Evolutionary conservation across 2,113 vertebrate species (phyloP).

Genomic region (Harpagus bidentatus): DNA sequence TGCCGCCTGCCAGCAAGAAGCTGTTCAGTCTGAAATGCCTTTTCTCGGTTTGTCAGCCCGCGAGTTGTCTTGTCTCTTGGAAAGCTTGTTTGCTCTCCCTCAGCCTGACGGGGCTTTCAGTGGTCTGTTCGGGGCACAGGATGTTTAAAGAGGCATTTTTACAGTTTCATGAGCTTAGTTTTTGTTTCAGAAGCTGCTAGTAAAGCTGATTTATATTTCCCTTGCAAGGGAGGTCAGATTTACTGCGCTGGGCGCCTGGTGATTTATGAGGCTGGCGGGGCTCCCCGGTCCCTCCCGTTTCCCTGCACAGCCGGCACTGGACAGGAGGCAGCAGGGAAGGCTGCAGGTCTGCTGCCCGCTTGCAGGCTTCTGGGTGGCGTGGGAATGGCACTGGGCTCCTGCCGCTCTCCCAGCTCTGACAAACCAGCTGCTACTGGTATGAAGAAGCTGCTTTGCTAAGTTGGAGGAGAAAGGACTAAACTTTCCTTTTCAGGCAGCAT

Average conservation of each 20-base stretch:
- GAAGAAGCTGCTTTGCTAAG: neutral
- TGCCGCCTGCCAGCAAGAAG: neutral
- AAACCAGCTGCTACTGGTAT: neutral
- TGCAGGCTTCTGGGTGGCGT: accelerated
- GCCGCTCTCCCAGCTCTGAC: neutral
- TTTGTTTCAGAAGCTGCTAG: conserved; percentile 51
- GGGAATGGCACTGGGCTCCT: neutral
- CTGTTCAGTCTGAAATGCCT: neutral
- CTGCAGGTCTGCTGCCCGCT: neutral
- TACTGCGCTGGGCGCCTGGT: neutral
- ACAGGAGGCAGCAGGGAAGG: neutral
- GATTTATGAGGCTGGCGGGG: neutral
- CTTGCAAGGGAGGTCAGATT: neutral
- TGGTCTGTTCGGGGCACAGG: neutral
- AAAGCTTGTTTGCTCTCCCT: neutral
- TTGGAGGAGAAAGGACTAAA: neutral
- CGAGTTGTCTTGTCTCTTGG: neutral
- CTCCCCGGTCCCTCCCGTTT: neutral
- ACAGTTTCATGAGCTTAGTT: neutral
- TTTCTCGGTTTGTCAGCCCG: neutral
- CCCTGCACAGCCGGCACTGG: accelerated
- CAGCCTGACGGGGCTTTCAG: neutral
- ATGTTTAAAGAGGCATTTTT: conserved; percentile 41
- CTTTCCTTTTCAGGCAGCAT: neutral
- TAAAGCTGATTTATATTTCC: conserved; percentile 50